A percentile compares a stretch with the other conserved stretches of the same genome.
phyloP scores from a whole-genome alignment of 2,888 invertebrate genomes.

The Chrysina gloriosa region DNA sequence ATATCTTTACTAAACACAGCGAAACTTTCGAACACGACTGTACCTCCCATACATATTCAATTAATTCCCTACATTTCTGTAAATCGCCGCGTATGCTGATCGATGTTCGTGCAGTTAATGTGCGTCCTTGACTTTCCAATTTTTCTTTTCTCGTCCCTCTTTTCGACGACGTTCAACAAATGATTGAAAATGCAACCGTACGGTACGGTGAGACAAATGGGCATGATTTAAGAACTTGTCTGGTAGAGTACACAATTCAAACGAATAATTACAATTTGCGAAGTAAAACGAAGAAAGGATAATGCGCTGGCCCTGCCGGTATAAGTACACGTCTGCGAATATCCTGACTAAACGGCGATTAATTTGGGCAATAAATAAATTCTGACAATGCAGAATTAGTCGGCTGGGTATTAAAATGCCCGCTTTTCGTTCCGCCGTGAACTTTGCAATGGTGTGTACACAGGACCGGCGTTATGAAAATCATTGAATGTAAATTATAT shows the following conservation, averaged over 20 bases:
- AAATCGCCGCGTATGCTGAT: too few relatives aligned
- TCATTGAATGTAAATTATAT: too few relatives aligned
- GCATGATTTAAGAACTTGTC: slow-evolving; percentile 4
- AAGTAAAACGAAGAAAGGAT: not conserved
- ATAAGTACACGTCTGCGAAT: slow-evolving; percentile 8
- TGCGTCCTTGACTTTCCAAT: not conserved
- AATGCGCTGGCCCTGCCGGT: not conserved
- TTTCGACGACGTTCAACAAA: not conserved
- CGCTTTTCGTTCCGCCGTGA: not conserved
- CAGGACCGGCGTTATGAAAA: not conserved
- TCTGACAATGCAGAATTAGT: slow-evolving; percentile 40
- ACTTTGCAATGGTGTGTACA: not conserved
- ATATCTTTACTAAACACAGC: too few relatives aligned
- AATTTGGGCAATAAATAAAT: slow-evolving; percentile 35
- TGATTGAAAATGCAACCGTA: not conserved
- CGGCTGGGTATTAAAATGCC: slow-evolving; percentile 19
- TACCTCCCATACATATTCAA: too few relatives aligned
- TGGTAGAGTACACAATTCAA: not conserved
- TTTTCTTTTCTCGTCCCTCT: not conserved
- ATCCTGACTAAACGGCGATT: slow-evolving; percentile 20
- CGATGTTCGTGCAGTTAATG: not conserved
- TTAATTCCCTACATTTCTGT: not conserved
- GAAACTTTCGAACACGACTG: too few relatives aligned
- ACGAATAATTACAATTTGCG: not conserved
- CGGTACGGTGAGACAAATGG: not conserved